phyloP scores from a whole-genome alignment of 2,113 vertebrate species.

The Tragulus kanchil region DNA sequence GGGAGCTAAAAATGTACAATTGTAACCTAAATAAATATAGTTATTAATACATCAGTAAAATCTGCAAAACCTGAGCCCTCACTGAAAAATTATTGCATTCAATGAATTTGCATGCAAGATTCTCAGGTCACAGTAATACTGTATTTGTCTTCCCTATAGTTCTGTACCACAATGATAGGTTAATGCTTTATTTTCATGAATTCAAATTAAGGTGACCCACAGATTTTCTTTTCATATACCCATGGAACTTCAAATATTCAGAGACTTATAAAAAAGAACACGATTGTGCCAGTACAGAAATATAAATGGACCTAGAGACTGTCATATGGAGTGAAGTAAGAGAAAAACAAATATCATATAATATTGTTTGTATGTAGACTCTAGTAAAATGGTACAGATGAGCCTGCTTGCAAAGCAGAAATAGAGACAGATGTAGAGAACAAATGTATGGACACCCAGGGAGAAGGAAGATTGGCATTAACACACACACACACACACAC shows the following conservation, averaged over 20 bases:
- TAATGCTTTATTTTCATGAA: background rate
- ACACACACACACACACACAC: background rate
- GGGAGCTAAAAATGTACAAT: background rate
- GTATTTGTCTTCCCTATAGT: background rate
- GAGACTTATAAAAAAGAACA: background rate
- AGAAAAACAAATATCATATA: background rate
- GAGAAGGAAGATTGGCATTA: background rate
- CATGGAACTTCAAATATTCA: background rate
- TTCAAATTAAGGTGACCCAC: background rate
- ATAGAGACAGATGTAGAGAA: background rate
- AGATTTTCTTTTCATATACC: conserved; percentile 3
- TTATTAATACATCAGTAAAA: background rate
- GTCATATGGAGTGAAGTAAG: background rate
- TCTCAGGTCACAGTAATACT: background rate
- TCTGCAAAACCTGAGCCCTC: background rate
- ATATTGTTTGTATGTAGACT: background rate
- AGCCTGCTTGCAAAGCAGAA: background rate
- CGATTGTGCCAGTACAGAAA: background rate
- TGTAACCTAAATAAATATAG: conserved; percentile 11
- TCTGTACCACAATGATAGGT: background rate
- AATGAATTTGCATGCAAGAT: background rate
- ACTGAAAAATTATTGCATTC: background rate
- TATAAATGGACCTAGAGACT: background rate
- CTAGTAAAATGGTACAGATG: background rate
- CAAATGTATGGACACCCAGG: background rate